phyloP scores from a whole-genome alignment of 1,140 invertebrate species.

The Drosophila teissieri region DNA sequence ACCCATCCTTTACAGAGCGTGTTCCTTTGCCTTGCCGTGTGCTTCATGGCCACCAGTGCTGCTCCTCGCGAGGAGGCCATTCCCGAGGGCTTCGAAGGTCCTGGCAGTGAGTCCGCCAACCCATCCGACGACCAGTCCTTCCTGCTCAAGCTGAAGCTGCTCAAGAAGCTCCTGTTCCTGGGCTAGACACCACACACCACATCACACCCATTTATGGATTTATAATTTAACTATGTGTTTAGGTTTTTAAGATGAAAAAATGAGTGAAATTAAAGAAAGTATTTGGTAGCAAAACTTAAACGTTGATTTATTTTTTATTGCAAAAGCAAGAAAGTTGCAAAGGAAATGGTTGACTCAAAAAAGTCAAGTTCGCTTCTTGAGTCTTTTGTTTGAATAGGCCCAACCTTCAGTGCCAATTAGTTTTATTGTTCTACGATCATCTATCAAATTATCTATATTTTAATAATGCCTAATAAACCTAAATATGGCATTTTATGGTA shows the following conservation, averaged over 20 bases:
- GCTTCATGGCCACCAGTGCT: constrained; percentile 62
- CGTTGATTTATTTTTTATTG: background rate
- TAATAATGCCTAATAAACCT: no score
- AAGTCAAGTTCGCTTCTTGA: constrained; percentile 3
- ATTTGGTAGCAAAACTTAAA: constrained; percentile 19
- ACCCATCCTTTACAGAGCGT: constrained; percentile 56
- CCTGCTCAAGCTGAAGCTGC: constrained; percentile 71
- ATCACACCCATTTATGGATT: constrained; percentile 11
- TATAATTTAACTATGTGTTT: constrained; percentile 54
- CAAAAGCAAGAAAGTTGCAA: background rate
- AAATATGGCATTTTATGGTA: no score
- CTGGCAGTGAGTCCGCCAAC: constrained; percentile 60
- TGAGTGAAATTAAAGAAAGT: constrained; percentile 17
- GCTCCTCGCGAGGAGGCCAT: constrained; percentile 77
- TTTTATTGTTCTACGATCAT: no score
- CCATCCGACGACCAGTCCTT: constrained; percentile 75
- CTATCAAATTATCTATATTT: no score
- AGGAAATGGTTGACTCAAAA: background rate
- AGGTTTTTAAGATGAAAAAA: constrained; percentile 29
- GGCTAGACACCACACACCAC: constrained; percentile 42
- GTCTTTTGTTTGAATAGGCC: background rate
- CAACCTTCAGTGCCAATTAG: no score
- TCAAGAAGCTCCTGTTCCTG: constrained; percentile 77
- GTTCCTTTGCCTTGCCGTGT: constrained; percentile 71
- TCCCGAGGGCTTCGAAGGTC: constrained; percentile 74